Conservation (phyloP, 2,797 vertebrate genomes). For the Epinephelus malabaricus region DNA sequence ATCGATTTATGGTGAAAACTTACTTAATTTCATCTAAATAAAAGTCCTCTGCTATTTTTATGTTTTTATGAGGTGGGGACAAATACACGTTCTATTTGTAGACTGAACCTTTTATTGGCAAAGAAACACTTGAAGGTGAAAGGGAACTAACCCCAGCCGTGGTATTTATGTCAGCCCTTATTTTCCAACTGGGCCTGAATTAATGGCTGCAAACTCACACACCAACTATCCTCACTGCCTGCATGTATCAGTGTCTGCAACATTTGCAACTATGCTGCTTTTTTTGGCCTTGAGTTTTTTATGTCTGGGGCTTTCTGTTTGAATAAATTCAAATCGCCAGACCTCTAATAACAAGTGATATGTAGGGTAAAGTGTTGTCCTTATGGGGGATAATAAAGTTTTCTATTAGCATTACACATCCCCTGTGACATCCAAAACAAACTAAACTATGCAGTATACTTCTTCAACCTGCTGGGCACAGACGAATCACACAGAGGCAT, state of each 20-base stretch:
- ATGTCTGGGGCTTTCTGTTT: neutral
- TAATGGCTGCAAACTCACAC: neutral
- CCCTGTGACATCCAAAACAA: neutral
- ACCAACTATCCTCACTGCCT: neutral
- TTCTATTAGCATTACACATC: neutral
- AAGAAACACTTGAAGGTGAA: neutral
- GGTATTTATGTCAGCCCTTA: slow-evolving; percentile 3
- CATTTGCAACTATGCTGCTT: neutral
- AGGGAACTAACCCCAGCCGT: neutral
- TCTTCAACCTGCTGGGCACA: slow-evolving; percentile 12
- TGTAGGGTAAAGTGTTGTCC: neutral
- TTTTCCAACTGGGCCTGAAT: slow-evolving; percentile 22
- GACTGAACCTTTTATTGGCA: too few relatives aligned
- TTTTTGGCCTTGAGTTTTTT: neutral
- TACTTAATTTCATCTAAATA: too few relatives aligned
- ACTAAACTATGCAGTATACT: neutral
- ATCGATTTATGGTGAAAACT: too few relatives aligned
- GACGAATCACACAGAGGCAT: neutral
- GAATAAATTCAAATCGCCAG: neutral
- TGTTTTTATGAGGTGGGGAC: too few relatives aligned
- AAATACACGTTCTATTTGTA: too few relatives aligned
- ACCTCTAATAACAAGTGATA: neutral
- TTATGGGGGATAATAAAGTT: neutral
- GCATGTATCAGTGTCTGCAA: neutral
- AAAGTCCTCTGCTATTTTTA: too few relatives aligned